Evolutionary conservation across 2,888 invertebrate genomes (phyloP).

Genomic region (Auanema sp.): DNA sequence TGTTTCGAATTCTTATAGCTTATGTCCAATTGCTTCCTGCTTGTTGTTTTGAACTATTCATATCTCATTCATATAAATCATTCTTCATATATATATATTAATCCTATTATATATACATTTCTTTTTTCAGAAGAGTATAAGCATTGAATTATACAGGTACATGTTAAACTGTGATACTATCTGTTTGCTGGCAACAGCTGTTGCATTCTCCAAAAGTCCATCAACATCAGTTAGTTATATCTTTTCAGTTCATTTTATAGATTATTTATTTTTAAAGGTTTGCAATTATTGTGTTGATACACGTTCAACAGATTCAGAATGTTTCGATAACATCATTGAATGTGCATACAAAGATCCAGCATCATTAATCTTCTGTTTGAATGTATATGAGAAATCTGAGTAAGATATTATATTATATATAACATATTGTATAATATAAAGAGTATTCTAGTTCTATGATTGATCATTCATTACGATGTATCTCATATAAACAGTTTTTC

Average conservation of each 20-base stretch:
- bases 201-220: constrained; percentile 29
- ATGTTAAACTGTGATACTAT: constrained; percentile 38
- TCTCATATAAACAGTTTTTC: constrained; percentile 42
- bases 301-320: constrained; percentile 40
- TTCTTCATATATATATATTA: no score
- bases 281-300: constrained; percentile 48
- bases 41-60: no score
- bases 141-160: no score
- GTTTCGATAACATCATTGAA: constrained; percentile 50
- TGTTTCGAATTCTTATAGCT: no score
- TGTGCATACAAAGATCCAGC: constrained; percentile 51
- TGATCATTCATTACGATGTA: constrained; percentile 35
- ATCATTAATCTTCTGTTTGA: constrained; percentile 40
- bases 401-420: constrained; percentile 6
- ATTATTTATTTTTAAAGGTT: constrained; percentile 30
- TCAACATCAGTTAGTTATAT: no score
- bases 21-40: no score
- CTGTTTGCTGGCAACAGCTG: constrained; percentile 37
- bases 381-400: constrained; percentile 38
- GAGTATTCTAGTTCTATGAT: constrained; percentile 17
- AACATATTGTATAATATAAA: background rate
- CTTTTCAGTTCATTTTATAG: no score
- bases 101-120: no score
- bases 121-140: no score
- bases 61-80: no score